These are phyloP conservation scores for Lithosia quadra DNA, from an alignment of 2,888 invertebrate species.

Conservation along the genomic window DNA sequence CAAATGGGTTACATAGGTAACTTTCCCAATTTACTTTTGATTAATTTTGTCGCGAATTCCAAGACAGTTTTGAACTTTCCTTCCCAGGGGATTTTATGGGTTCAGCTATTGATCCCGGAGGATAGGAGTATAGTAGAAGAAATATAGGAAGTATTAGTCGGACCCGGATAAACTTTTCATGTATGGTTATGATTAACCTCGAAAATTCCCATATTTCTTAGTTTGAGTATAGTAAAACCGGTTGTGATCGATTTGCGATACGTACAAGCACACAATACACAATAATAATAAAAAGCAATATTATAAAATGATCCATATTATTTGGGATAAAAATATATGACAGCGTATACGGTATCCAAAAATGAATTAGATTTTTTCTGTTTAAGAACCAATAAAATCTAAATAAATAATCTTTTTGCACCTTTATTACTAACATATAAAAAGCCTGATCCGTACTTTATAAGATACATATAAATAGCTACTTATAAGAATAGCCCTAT, in stretches of 20 bases:
- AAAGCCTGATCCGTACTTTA: neutral
- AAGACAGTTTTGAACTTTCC: neutral
- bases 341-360: constrained; percentile 4
- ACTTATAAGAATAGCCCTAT: neutral
- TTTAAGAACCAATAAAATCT: neutral
- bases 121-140: neutral
- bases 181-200: too few relatives aligned
- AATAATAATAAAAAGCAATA: constrained; percentile 53
- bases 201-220: too few relatives aligned
- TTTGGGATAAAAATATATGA: constrained; percentile 23
- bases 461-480: neutral
- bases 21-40: neutral
- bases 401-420: neutral
- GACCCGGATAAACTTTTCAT: too few relatives aligned
- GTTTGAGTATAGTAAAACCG: neutral
- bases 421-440: neutral
- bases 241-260: constrained; percentile 51
- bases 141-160: too few relatives aligned
- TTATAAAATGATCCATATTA: constrained; percentile 35
- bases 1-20: too few relatives aligned
- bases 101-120: neutral
- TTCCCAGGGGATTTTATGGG: neutral
- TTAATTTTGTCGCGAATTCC: neutral
- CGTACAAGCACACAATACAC: constrained; percentile 54
- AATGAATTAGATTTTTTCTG: neutral